Evolutionary conservation across 2,113 vertebrate genomes (phyloP), one percentile per base, ranked within the genome.

Genomic region (Opisthocomus hoazin): DNA sequence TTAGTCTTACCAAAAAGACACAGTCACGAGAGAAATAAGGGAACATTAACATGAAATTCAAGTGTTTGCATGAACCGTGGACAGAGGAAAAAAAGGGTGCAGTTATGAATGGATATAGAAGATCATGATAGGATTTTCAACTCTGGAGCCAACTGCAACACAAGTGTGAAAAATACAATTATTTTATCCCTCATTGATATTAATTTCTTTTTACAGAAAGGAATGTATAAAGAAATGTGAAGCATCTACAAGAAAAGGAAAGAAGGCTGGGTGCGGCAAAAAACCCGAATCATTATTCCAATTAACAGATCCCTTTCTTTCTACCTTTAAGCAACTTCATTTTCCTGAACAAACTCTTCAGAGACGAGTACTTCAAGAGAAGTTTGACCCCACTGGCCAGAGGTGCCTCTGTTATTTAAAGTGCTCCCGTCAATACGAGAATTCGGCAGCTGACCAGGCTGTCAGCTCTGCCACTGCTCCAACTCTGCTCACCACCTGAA

Each of bases 1-100:
- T 58, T 39, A 13, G 34, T 79, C 69, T 80, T 88, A 85, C n/a
- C 45, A 71, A 94, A 94, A 93, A 89, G 54, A 79, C 50, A 60
- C 0, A 84, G 36, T 19, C 91, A 93, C 65, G 88, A 78, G 69
- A 93, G 85, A 93, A 97, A 76, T 36, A 46, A 90, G 12, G 70
- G 12, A 78, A 87, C 20, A 43, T 66, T 54, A 79, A 84, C 27
- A 46, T 2, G 61, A 87, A 92, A 93, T 36, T 41, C 73, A 82
- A 53, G 14, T 18, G 91, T 75, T 73, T 58, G 32, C 57, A 92
- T 64, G 34, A 89, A 78, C 12, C 22, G 20, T 11, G 6, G 61
- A 82, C 34, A 48, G 46, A 79, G 36, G 7, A 20, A 74, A 61
- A 58, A 60, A 65, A 61, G n/a, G 23, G 6, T 53, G 43, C 29